phyloP scores from a whole-genome alignment of 2,888 invertebrate species.

The Trilocha varians region DNA sequence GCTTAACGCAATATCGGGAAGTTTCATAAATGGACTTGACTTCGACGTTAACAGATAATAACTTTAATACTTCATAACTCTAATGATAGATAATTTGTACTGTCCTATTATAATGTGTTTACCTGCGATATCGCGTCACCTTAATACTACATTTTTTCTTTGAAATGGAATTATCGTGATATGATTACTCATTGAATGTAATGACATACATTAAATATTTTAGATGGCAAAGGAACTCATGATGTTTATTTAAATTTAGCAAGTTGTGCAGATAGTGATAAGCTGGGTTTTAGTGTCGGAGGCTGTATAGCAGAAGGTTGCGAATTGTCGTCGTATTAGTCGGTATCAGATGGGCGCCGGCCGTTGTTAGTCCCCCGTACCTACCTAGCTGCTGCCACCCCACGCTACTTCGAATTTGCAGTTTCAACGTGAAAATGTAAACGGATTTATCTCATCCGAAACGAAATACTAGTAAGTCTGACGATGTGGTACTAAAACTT shows the following conservation, averaged over 20 bases:
- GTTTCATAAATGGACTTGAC: slow-evolving; percentile 42
- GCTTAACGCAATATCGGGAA: slow-evolving; percentile 48
- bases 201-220: background rate
- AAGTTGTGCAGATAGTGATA: no score
- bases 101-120: background rate
- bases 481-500: background rate
- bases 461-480: background rate
- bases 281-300: background rate
- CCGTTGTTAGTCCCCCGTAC: slow-evolving; percentile 11
- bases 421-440: slow-evolving; percentile 16
- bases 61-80: slow-evolving; percentile 5
- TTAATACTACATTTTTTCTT: no score
- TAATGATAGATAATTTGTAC: background rate
- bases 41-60: slow-evolving; percentile 47
- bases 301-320: slow-evolving; percentile 32
- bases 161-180: no score
- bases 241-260: no score
- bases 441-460: slow-evolving; percentile 17
- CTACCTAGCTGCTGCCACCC: slow-evolving; percentile 16
- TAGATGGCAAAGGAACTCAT: background rate
- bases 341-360: slow-evolving; percentile 47
- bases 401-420: slow-evolving; percentile 27
- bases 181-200: background rate
- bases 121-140: no score
- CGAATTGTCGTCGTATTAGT: slow-evolving; percentile 60